Evolutionary conservation across 2,113 vertebrate genomes (phyloP).

Genomic region (Deroptyus accipitrinus): DNA sequence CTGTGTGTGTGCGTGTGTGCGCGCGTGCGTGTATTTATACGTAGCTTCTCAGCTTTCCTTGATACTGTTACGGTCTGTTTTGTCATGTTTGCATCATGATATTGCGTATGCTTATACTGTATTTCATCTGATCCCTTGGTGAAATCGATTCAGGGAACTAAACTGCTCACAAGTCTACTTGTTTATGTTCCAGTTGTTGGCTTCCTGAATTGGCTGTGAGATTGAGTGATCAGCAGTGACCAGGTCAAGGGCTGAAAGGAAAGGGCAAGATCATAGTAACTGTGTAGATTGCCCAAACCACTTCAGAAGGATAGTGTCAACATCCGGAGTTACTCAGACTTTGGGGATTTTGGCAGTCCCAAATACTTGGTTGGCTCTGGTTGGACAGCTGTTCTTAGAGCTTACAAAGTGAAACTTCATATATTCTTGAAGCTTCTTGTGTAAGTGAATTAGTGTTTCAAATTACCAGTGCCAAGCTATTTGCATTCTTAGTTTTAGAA

Average conservation of each 20-base stretch:
- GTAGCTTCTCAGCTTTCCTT: not conserved
- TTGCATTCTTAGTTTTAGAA: not conserved
- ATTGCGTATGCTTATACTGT: not conserved
- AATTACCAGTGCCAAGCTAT: not conserved
- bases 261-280: not conserved
- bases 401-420: not conserved
- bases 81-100: not conserved
- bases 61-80: not conserved
- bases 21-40: no score
- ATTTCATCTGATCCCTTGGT: not conserved
- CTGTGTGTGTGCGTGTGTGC: rapidly evolving
- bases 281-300: not conserved
- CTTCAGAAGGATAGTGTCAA: not conserved
- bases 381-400: not conserved
- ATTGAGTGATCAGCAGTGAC: not conserved
- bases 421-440: not conserved
- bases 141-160: not conserved
- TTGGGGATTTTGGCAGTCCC: not conserved
- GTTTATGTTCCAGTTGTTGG: not conserved
- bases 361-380: not conserved
- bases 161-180: not conserved
- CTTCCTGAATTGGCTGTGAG: not conserved
- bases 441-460: not conserved
- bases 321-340: not conserved
- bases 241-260: not conserved